Evolutionary conservation across 1,140 invertebrate genomes (phyloP), one percentile per base, ranked within the genome.

Genomic region (Atta colombica): DNA sequence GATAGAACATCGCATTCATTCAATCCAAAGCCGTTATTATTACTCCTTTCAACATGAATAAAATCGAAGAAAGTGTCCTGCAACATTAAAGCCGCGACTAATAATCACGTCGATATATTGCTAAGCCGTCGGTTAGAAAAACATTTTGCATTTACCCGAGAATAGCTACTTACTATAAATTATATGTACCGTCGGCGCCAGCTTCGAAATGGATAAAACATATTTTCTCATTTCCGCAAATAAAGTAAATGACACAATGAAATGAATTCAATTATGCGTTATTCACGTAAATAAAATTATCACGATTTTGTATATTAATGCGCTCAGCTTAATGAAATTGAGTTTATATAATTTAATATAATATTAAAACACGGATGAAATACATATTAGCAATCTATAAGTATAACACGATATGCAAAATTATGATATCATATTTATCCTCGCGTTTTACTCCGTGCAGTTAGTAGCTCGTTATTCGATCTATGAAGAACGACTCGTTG

Each of bases 11-110:
- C 25, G 58, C 21, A 2, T 81, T 49, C 51, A 68, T 55, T 89
- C 77, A 39, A 84, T 45, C 60, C 60, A 75, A 82, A 77, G 49
- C 77, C 25, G 77, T 69, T 87, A 86, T 89, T 87, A 87, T 89
- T 81, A 90, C 71, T 77, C 39, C 66, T 88, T 66, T 66, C 25
- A 12, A 3, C 82, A 7, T 3, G 60, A 61, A 89, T 81, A 7
- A 55, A 77, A 89, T 78, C 35, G 53, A 89, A 86, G 25, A 28
- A 68, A 71, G 25, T 18, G 18, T 65, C 28, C 49, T n/a, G 49
- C 18, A 14, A 18, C 3, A 7, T 61, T n/a, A 2, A 60, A 60
- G 10, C 10, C n/a, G 18, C 18, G 31, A 69, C 51, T 74, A 86
- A 72, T 77, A 77, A 68, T 45, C 49, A 39, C 7, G 14, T 69